These are phyloP conservation scores for Camponotus vicinus DNA, from an alignment of 1,140 invertebrate genomes.

Conservation along the genomic window DNA sequence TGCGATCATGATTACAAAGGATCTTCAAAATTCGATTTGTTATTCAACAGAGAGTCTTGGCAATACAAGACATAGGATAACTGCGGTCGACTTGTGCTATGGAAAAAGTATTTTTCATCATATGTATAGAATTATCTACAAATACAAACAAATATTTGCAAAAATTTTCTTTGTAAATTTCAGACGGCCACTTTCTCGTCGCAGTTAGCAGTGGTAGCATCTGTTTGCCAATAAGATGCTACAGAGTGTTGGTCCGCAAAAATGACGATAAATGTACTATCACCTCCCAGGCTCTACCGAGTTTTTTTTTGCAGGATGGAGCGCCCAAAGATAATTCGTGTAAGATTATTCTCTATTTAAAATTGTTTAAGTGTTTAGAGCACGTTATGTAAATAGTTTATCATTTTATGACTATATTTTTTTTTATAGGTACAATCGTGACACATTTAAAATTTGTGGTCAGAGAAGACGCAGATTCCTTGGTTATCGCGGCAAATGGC, in stretches of 20 bases:
- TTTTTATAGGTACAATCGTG: constrained; percentile 84
- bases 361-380: not conserved
- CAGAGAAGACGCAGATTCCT: constrained; percentile 93
- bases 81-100: constrained; percentile 91
- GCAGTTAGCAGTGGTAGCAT: constrained; percentile 91
- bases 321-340: constrained; percentile 85
- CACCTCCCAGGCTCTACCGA: constrained; percentile 91
- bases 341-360: constrained; percentile 64
- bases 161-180: constrained; percentile 53
- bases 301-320: constrained; percentile 92
- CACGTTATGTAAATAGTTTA: not conserved
- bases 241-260: constrained; percentile 89
- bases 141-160: not conserved
- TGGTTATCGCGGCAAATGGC: constrained; percentile 90
- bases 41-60: constrained; percentile 90
- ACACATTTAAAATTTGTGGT: constrained; percentile 93
- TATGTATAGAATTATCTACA: not conserved
- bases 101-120: constrained; percentile 88
- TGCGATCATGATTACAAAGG: constrained; percentile 88
- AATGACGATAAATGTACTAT: constrained; percentile 88
- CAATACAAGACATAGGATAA: constrained; percentile 90
- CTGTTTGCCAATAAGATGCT: constrained; percentile 91
- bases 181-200: constrained; percentile 92
- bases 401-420: not conserved
- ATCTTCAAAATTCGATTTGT: constrained; percentile 82